Conservation (phyloP, 2,113 vertebrate species). For the Ancistrus triradiatus region DNA sequence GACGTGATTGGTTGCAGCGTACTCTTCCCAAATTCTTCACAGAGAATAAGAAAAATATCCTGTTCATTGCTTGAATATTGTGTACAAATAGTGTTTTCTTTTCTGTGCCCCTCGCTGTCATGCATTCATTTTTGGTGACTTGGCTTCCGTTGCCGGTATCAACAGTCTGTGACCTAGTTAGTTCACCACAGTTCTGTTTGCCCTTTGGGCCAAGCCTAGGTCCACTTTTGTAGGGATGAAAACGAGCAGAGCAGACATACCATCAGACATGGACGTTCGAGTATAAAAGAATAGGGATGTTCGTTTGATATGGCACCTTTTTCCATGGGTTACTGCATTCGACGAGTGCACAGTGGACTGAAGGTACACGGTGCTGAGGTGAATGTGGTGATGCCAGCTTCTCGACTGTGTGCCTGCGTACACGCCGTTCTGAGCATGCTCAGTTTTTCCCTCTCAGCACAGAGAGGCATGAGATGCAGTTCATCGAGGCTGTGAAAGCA, state of each 20-base stretch:
- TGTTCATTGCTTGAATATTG: no score
- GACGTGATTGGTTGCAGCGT: no score
- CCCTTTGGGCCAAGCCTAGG: constrained; percentile 3
- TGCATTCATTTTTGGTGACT: no score
- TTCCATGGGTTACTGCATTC: no score
- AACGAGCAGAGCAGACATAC: constrained; percentile 3
- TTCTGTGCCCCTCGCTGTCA: no score
- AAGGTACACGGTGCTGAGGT: neutral
- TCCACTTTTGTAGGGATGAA: constrained; percentile 10
- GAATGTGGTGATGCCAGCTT: neutral
- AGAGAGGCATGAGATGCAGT: constrained; percentile 15
- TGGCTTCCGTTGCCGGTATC: neutral
- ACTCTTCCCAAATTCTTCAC: no score
- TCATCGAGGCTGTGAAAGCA: constrained; percentile 10
- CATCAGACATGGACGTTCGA: neutral
- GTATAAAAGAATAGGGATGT: no score
- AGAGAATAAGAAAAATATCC: no score
- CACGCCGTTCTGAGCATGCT: constrained; percentile 36
- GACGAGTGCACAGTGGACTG: no score
- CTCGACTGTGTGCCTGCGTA: neutral
- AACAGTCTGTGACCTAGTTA: constrained; percentile 27
- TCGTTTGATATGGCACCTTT: no score
- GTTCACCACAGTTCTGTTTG: constrained; percentile 4
- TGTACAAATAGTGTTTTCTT: no score
- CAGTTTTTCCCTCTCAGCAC: neutral